Conservation (phyloP, 2,797 vertebrate genomes). For the Liasis olivaceus region DNA sequence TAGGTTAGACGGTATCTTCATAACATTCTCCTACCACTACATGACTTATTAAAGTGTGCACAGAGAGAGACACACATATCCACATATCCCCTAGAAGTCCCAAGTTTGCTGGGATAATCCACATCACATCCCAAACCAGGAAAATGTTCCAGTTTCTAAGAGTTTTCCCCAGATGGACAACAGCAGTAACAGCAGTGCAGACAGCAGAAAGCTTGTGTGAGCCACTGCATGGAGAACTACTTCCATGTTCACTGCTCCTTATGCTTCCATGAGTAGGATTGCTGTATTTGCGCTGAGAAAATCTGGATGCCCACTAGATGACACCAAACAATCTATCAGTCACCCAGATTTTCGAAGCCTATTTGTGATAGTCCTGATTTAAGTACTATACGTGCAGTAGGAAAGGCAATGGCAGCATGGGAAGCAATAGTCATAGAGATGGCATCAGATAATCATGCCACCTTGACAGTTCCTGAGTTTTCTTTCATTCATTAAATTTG, state of each 20-base stretch:
- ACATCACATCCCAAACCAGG: background rate
- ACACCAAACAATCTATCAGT: background rate
- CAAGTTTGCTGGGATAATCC: background rate
- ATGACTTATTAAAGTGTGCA: background rate
- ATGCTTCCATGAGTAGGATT: background rate
- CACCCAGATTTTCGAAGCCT: background rate
- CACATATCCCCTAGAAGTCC: background rate
- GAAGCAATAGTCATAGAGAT: background rate
- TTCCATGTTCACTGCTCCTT: background rate
- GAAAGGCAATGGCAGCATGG: background rate
- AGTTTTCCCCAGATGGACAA: background rate
- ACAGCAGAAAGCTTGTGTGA: background rate
- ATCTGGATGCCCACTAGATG: background rate
- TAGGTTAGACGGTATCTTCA: background rate
- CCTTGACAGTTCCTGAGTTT: background rate
- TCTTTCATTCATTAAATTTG: background rate
- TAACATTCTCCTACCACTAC: background rate
- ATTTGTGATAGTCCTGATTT: background rate
- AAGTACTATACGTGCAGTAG: background rate
- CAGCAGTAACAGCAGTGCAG: background rate
- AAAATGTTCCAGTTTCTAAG: background rate
- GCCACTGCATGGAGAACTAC: background rate
- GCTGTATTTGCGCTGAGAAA: background rate
- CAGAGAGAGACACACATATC: background rate
- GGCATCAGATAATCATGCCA: background rate